Conservation (phyloP, 2,888 invertebrate genomes). For the Ceriagrion tenellum region DNA sequence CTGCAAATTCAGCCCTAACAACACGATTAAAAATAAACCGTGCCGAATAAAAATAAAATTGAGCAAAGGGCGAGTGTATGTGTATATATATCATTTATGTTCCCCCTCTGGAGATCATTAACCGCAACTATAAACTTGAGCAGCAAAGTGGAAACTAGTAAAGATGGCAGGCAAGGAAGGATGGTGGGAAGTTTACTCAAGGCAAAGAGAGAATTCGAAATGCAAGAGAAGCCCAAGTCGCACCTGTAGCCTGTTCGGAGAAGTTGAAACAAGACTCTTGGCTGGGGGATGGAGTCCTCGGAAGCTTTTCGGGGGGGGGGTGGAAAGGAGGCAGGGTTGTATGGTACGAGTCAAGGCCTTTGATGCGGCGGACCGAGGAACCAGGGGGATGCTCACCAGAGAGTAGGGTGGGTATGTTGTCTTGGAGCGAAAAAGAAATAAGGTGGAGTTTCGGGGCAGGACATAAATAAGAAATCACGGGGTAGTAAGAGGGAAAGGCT, state of each 20-base stretch:
- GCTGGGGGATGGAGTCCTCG: background rate
- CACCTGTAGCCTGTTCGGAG: constrained; percentile 41
- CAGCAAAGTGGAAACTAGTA: background rate
- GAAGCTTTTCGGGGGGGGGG: background rate
- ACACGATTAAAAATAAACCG: too few species aligned
- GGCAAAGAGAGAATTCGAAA: background rate
- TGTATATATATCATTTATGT: background rate
- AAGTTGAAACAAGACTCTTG: background rate
- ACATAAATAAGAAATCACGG: constrained; percentile 45
- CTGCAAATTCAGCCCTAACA: too few species aligned
- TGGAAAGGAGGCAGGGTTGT: background rate
- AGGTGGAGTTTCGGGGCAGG: background rate
- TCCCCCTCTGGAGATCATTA: background rate
- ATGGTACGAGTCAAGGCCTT: too few species aligned
- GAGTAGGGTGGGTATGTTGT: too few species aligned
- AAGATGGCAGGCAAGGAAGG: background rate
- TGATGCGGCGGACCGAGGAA: too few species aligned
- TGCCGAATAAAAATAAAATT: background rate
- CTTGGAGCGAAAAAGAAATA: background rate
- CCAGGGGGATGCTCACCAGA: too few species aligned
- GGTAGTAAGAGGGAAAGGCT: background rate
- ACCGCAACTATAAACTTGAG: constrained; percentile 16
- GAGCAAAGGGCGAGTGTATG: background rate
- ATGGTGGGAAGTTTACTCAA: constrained; percentile 1
- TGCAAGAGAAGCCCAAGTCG: background rate